A percentile compares a stretch with the other conserved stretches of the same genome.
These are phyloP conservation scores for Chelonia mydas DNA, from an alignment of 2,797 vertebrate species.

Conservation along the genomic window DNA sequence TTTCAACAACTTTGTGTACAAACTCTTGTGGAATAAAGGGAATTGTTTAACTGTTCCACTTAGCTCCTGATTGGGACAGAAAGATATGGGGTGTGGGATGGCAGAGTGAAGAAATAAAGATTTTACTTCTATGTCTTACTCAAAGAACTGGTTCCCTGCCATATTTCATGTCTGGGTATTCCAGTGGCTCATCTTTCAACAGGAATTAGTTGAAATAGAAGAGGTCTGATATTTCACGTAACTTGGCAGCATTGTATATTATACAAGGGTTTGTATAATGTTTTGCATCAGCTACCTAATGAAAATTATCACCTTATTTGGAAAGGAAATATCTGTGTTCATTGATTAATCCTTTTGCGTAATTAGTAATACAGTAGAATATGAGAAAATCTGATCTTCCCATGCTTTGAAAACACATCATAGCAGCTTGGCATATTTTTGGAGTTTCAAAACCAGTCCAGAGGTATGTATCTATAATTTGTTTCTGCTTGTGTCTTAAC, in stretches of 20 bases:
- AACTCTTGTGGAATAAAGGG: neutral
- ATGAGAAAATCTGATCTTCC: neutral
- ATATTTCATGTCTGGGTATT: neutral
- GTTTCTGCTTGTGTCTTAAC: accelerated
- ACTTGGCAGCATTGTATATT: too few species aligned
- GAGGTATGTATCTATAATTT: accelerated
- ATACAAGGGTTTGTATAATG: neutral
- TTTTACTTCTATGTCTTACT: neutral
- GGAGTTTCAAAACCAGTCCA: neutral
- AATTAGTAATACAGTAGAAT: neutral
- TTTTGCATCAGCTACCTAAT: neutral
- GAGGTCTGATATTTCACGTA: too few species aligned
- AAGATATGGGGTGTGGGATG: neutral
- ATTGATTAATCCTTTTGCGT: neutral
- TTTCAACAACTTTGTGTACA: neutral
- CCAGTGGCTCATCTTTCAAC: neutral
- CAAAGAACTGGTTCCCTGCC: neutral
- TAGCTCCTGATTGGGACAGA: neutral
- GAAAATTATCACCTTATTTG: neutral
- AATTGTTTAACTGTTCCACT: neutral
- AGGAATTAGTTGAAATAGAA: neutral
- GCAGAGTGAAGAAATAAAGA: neutral
- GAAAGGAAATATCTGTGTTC: neutral
- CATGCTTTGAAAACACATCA: neutral
- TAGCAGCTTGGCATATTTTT: accelerated